These are phyloP conservation scores for Asarcornis scutulata DNA, from an alignment of 2,113 vertebrate species.

Conservation along the genomic window DNA sequence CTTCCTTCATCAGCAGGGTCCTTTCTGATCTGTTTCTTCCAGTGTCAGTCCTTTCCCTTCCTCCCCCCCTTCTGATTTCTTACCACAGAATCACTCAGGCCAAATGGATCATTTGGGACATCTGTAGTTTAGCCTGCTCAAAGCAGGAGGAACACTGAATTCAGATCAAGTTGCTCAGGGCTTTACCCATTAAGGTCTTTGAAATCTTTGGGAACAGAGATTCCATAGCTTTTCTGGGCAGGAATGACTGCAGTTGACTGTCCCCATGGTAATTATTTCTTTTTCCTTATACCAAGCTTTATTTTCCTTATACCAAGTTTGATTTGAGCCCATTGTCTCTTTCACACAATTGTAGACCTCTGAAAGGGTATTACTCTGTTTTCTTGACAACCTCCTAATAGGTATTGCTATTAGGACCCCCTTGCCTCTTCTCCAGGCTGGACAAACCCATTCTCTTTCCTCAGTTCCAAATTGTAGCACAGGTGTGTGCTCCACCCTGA, in stretches of 20 bases:
- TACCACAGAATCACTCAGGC: not conserved
- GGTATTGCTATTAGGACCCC: not conserved
- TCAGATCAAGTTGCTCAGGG: not conserved
- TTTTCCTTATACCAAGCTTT: not conserved
- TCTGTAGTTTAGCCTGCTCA: not conserved
- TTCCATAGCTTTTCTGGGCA: not conserved
- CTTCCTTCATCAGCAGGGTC: not conserved
- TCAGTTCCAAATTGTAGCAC: accelerated
- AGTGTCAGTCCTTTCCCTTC: not conserved
- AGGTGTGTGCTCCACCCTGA: not conserved
- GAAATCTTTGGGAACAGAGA: not conserved
- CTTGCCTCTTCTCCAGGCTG: not conserved
- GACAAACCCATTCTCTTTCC: not conserved
- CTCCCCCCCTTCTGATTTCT: not conserved
- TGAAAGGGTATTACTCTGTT: not conserved
- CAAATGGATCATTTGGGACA: not conserved
- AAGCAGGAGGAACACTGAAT: not conserved
- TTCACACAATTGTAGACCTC: not conserved
- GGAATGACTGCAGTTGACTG: not conserved
- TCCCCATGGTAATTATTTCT: not conserved
- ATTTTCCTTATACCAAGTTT: not conserved
- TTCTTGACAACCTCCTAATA: not conserved
- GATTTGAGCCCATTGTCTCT: not conserved
- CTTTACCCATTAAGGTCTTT: not conserved
- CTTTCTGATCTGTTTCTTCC: not conserved